Conservation (phyloP, 1,140 invertebrate species). For the Papilio dardanus region DNA sequence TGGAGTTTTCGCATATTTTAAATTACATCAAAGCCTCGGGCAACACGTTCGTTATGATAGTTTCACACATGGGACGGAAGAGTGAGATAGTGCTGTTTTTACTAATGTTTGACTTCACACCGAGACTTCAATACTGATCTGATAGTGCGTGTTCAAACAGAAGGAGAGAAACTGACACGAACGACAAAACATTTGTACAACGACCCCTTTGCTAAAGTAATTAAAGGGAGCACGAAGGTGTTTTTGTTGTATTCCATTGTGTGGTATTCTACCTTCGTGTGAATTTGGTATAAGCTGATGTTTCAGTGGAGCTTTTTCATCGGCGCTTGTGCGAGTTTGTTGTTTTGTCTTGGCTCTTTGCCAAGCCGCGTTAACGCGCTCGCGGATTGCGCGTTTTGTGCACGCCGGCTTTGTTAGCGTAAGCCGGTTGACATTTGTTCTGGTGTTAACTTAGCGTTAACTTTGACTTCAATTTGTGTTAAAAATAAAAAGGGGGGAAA, state of each 20-base stretch:
- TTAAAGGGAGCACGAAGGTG: too few relatives aligned
- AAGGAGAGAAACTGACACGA: not conserved
- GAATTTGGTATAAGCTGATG: slow-evolving; percentile 28
- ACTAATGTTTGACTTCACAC: too few relatives aligned
- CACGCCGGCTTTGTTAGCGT: slow-evolving; percentile 18
- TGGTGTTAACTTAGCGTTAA: slow-evolving; percentile 17
- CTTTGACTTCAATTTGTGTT: slow-evolving; percentile 10
- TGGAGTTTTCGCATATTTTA: not conserved
- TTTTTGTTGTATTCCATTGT: not conserved
- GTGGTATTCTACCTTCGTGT: not conserved
- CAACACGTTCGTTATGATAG: slow-evolving; percentile 25
- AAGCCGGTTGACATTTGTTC: slow-evolving; percentile 25
- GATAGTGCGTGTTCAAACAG: not conserved
- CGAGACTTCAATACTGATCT: too few relatives aligned
- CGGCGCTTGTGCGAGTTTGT: slow-evolving; percentile 26
- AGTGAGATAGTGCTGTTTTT: not conserved
- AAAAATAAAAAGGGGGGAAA: not conserved
- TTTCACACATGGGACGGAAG: not conserved
- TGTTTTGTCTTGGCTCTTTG: slow-evolving; percentile 32
- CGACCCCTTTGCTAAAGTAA: too few relatives aligned
- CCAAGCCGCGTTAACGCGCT: slow-evolving; percentile 26
- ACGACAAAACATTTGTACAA: too few relatives aligned
- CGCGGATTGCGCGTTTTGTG: slow-evolving; percentile 29
- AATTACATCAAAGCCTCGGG: slow-evolving; percentile 21
- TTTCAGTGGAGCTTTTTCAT: slow-evolving; percentile 29